Evolutionary conservation across 53 echinoderm and acorn worm genomes (phyloP), one percentile per base, ranked within the genome.

Genomic region (Stichopus horrens): DNA sequence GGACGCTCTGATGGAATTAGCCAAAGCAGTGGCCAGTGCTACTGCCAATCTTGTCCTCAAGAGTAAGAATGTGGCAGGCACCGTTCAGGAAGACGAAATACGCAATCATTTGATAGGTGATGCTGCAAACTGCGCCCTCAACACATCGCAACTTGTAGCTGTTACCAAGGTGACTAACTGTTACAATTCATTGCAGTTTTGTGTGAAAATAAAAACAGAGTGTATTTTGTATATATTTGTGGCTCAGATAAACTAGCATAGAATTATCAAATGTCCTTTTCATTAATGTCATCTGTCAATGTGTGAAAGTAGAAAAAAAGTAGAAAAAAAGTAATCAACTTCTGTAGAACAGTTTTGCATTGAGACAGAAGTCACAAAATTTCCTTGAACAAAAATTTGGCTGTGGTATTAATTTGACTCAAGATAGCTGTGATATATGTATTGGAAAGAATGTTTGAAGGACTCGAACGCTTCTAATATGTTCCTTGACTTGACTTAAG

Each of bases 1-100:
- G 97, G 97, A 96, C 88, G 86, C 95, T 10, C 56, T 95, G 88
- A 88, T 97, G 79, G 93, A 91, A 55, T 83, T 97, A 52, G 97
- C 97, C 53, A 97, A 92, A 89, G 97, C 97, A 52, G 97, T 96
- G 14, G 97, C 97, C 92, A 95, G 90, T 74, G 97, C 97, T 23
- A 97, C 97, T 9, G 95, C 97, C 57, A 90, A 93, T 52, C 91
- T 97, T 52, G 95, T 97, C 11, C 90, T 97, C 76, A 93, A 92
- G 53, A 93, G 93, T 58, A 95, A 97, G 93, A 94, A 90, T 88
- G 97, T 97, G 4, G 97, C 97, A 58, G 90, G 91, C 21, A 92
- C 89, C 53, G 90, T 93, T 9, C 91, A 97, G 81, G 95, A 94
- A 83, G 92, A 93, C 63, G 93, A 88, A 9, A 53, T 90, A 37